phyloP scores from a whole-genome alignment of 2,797 vertebrate genomes.

The Lemur catta region DNA sequence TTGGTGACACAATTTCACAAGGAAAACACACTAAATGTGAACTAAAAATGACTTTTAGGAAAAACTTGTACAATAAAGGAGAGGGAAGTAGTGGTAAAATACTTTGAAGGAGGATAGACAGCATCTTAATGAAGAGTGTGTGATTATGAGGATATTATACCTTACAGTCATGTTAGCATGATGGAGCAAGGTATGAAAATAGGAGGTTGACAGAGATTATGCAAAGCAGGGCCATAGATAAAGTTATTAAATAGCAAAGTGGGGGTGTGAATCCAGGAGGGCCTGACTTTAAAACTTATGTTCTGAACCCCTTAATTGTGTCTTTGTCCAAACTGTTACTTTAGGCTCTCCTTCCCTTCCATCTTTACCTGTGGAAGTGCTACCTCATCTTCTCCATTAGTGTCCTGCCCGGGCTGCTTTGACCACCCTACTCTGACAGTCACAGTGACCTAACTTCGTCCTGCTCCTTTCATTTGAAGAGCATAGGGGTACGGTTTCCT shows the following conservation, averaged over 20 bases:
- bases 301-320: not conserved
- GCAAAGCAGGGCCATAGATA: not conserved
- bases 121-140: not conserved
- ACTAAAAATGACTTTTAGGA: not conserved
- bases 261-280: not conserved
- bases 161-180: not conserved
- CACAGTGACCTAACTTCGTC: not conserved
- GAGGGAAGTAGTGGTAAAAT: not conserved
- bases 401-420: not conserved
- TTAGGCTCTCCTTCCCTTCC: not conserved
- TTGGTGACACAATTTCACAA: not conserved
- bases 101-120: not conserved
- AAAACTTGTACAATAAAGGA: not conserved
- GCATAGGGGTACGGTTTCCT: not conserved
- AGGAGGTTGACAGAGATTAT: not conserved
- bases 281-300: not conserved
- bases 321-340: not conserved
- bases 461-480: not conserved
- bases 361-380: not conserved
- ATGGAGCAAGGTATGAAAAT: not conserved
- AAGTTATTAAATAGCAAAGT: not conserved
- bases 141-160: not conserved
- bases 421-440: not conserved
- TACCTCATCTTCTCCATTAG: not conserved
- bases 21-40: not conserved